These are phyloP conservation scores for Hydrochoerus hydrochaeris DNA, from an alignment of 2,113 vertebrate species.

Conservation along the genomic window DNA sequence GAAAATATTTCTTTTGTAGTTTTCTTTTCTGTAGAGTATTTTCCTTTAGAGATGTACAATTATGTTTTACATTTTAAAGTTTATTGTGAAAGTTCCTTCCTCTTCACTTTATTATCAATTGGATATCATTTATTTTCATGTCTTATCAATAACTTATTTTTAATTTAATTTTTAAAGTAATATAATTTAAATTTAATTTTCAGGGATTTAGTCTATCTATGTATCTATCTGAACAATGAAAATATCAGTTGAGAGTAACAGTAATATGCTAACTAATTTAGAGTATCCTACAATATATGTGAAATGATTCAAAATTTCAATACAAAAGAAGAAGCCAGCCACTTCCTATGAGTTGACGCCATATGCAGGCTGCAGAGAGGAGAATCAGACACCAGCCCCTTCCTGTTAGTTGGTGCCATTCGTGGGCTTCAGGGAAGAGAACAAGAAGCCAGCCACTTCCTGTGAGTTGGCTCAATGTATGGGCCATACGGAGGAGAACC, in stretches of 20 bases:
- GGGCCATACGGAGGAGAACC: too few relatives aligned
- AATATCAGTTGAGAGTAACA: not conserved
- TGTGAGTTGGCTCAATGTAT: too few relatives aligned
- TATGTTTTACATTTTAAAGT: slow-evolving; percentile 27
- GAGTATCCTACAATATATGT: not conserved
- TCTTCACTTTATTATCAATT: not conserved
- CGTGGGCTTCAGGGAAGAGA: too few relatives aligned
- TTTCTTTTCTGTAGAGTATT: not conserved
- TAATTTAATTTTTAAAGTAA: not conserved
- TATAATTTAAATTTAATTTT: not conserved
- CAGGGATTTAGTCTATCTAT: not conserved
- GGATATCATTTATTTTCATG: not conserved
- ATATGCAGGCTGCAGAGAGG: too few relatives aligned
- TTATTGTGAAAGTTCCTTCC: not conserved
- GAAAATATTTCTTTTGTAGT: not conserved
- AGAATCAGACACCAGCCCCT: too few relatives aligned
- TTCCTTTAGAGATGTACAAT: not conserved
- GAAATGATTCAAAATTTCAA: not conserved
- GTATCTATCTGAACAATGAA: not conserved
- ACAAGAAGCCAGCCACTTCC: too few relatives aligned
- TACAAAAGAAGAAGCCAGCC: not conserved
- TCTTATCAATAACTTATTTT: not conserved
- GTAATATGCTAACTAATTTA: slow-evolving; percentile 8
- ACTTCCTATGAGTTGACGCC: too few relatives aligned
- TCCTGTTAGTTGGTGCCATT: too few relatives aligned